Evolutionary conservation across 2,797 vertebrate species (phyloP), one percentile per base, ranked within the genome.

Genomic region (Vespertilio murinus): DNA sequence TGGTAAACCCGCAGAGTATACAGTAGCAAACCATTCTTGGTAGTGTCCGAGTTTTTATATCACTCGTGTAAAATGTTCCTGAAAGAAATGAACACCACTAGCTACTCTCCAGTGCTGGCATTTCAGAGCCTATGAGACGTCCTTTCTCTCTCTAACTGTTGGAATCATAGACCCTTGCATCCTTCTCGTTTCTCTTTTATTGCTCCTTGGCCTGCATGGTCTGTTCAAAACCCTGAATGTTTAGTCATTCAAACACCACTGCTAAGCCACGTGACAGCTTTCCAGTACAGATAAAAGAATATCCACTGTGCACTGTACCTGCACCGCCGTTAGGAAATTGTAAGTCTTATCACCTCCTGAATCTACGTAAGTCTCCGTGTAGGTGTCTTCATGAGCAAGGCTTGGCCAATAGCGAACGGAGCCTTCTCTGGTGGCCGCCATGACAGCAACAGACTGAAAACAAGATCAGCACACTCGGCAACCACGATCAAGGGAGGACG

Each of bases 381-480:
- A 99, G 83, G 98, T 98, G 14, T 98, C 99, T 93, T 99, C 99
- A 11, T 99, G 98, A 0, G 98, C 98, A 90, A 99, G 97, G 49
- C 97, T 99, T 88, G 99, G 98, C 99, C 99, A 99, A 94, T 99
- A 98, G 20, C 99, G 99, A 71, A 99, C 97, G 0, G 97, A 97
- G 42, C 99, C 99, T 96, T 99, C 99, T 0, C 98, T 97, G 67
- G 99, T 98, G 96, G 99, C 98, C 0, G 98, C 98, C 98, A 99
- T 98, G 93, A 99, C 98, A 12, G 98, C 98, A 91, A 99, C 98
- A 78, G 98, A 98, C 99, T 99, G 77, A 20, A 97, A 96, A 95
- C 17, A 69, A 96, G 88, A 93, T 6, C 71, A 81, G 13, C 73
- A 61, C 1, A 78, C 54, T 93, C 5, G 47, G 45, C 28, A 73